A percentile compares a stretch with the other conserved stretches of the same genome.
phyloP scores from a whole-genome alignment of 2,113 vertebrate genomes.

The Gymnarchus niloticus region DNA sequence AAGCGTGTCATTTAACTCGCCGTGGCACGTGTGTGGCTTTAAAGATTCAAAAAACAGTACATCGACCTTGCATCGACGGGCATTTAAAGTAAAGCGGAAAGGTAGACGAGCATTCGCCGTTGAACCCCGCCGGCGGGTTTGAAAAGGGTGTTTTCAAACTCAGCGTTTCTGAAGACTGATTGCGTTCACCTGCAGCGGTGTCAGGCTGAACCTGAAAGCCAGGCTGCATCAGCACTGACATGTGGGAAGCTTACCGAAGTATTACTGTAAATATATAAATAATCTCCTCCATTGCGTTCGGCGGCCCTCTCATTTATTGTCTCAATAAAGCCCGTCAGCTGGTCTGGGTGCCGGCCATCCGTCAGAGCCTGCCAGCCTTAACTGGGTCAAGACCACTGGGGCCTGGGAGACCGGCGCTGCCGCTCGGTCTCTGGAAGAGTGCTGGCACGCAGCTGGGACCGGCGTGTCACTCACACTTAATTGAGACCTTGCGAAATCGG shows the following conservation, averaged over 20 bases:
- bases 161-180: neutral
- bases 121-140: neutral
- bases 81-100: neutral
- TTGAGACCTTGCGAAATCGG: conserved; percentile 14
- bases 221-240: neutral
- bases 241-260: conserved; percentile 16
- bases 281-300: conserved; percentile 25
- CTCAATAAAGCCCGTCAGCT: conserved; percentile 36
- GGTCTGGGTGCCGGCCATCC: conserved; percentile 34
- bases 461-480: conserved; percentile 20
- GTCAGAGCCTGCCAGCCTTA: conserved; percentile 35
- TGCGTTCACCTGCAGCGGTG: neutral
- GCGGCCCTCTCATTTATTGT: conserved; percentile 39
- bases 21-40: neutral
- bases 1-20: neutral
- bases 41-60: neutral
- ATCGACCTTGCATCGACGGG: neutral
- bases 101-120: neutral
- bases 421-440: neutral
- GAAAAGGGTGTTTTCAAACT: neutral
- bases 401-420: conserved; percentile 27
- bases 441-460: conserved; percentile 2
- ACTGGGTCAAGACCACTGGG: conserved; percentile 37
- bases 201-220: neutral
- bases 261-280: conserved; percentile 34